These are phyloP conservation scores for Drosophila parthenogenetica DNA, from an alignment of 2,888 invertebrate genomes.

Conservation along the genomic window DNA sequence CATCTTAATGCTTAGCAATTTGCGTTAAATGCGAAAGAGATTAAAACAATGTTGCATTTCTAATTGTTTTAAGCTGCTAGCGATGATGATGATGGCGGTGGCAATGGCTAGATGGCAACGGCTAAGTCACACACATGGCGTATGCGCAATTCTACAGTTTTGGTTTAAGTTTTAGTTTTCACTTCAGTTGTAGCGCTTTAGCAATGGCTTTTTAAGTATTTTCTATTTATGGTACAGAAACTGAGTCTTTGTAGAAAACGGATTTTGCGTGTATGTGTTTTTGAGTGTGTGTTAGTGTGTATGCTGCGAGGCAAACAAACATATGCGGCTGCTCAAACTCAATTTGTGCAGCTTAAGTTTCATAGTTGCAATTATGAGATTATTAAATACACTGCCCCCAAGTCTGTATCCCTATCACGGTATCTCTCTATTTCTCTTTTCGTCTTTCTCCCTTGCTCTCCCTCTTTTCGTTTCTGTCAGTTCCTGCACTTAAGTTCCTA, in stretches of 20 bases:
- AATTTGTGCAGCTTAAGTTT: slow-evolving; percentile 70
- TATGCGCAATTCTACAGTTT: slow-evolving; percentile 52
- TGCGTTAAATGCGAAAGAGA: slow-evolving; percentile 82
- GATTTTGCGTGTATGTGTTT: background rate
- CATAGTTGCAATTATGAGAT: slow-evolving; percentile 73
- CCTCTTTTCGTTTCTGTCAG: background rate
- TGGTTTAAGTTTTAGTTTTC: background rate
- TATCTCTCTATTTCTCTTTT: background rate
- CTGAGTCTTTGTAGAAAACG: background rate
- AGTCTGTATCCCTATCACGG: background rate
- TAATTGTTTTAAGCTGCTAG: slow-evolving; percentile 77
- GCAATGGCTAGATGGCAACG: slow-evolving; percentile 11
- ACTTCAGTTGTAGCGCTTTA: slow-evolving; percentile 10
- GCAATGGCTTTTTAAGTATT: slow-evolving; percentile 77
- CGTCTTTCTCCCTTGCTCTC: background rate
- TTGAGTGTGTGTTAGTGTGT: background rate
- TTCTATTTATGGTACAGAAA: slow-evolving; percentile 69
- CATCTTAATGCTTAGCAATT: slow-evolving; percentile 79
- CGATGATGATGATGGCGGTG: slow-evolving; percentile 23
- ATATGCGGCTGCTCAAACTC: slow-evolving; percentile 53
- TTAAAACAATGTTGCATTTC: slow-evolving; percentile 81
- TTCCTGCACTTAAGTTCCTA: background rate
- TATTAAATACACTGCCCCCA: slow-evolving; percentile 52
- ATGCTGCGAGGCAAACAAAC: slow-evolving; percentile 35
- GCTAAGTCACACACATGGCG: slow-evolving; percentile 66